Conservation (phyloP, 2,888 invertebrate genomes). For the Electrophaes corylata region DNA sequence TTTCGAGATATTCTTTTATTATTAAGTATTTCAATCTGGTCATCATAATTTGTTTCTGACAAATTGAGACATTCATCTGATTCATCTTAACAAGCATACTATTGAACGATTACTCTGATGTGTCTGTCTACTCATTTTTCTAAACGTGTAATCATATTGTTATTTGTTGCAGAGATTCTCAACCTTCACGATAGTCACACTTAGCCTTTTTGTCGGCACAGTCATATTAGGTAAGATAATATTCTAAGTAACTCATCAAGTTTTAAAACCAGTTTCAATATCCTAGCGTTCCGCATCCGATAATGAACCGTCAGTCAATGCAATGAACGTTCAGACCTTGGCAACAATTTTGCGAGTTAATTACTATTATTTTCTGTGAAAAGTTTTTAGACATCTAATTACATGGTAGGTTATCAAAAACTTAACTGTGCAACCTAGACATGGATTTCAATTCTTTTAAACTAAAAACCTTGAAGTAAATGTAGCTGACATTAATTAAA, state of each 20-base stretch:
- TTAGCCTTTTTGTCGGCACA: constrained; percentile 96
- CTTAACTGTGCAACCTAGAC: constrained; percentile 31
- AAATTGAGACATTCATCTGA: constrained; percentile 26
- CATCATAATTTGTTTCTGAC: constrained; percentile 31
- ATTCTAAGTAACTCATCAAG: constrained; percentile 10
- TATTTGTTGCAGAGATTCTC: constrained; percentile 91
- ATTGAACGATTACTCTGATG: neutral
- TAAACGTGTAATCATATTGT: constrained; percentile 8
- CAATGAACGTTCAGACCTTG: constrained; percentile 43
- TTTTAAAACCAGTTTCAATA: constrained; percentile 9
- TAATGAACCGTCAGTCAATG: constrained; percentile 40
- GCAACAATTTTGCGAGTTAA: constrained; percentile 44
- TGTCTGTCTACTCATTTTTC: neutral
- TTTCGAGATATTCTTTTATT: constrained; percentile 17
- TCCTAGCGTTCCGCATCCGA: constrained; percentile 32
- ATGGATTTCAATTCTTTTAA: constrained; percentile 29
- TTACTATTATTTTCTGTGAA: constrained; percentile 50
- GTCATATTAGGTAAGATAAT: constrained; percentile 94
- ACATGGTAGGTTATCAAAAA: constrained; percentile 39
- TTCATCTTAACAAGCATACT: constrained; percentile 9
- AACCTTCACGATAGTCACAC: constrained; percentile 95
- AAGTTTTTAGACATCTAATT: constrained; percentile 48
- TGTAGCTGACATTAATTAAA: constrained; percentile 4
- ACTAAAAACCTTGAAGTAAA: constrained; percentile 19
- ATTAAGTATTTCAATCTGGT: constrained; percentile 17